Conservation (phyloP, 2,797 vertebrate genomes). For the Taenioides sp. region DNA sequence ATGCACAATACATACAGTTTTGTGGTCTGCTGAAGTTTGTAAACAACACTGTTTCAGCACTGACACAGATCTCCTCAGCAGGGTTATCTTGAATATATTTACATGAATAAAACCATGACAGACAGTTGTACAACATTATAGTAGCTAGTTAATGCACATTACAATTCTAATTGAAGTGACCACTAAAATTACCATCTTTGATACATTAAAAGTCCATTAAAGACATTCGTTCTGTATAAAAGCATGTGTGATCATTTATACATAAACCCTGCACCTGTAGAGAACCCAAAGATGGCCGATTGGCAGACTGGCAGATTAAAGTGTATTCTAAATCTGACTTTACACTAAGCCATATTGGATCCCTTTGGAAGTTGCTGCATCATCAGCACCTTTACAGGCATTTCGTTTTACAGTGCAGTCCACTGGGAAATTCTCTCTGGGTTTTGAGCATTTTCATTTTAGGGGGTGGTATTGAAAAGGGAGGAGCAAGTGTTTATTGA, state of each 20-base stretch:
- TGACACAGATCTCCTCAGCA: too few species aligned
- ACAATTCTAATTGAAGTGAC: neutral
- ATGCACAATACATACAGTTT: too few species aligned
- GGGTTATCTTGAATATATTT: neutral
- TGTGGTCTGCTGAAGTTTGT: too few species aligned
- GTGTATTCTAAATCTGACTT: conserved; percentile 1
- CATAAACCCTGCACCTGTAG: neutral
- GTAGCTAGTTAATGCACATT: neutral
- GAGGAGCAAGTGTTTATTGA: neutral
- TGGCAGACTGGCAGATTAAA: conserved; percentile 1
- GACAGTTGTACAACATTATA: too few species aligned
- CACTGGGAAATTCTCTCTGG: neutral
- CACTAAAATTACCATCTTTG: too few species aligned
- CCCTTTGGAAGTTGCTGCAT: neutral
- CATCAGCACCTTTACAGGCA: neutral
- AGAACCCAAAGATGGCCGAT: neutral
- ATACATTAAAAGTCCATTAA: neutral
- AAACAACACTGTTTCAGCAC: too few species aligned
- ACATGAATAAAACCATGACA: neutral
- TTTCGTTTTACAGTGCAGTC: neutral
- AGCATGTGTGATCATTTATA: neutral
- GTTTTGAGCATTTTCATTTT: neutral
- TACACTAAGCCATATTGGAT: neutral
- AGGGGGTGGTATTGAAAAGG: neutral
- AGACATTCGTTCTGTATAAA: neutral